Conservation (phyloP, 1,140 invertebrate species). For the Adelges cooleyi region DNA sequence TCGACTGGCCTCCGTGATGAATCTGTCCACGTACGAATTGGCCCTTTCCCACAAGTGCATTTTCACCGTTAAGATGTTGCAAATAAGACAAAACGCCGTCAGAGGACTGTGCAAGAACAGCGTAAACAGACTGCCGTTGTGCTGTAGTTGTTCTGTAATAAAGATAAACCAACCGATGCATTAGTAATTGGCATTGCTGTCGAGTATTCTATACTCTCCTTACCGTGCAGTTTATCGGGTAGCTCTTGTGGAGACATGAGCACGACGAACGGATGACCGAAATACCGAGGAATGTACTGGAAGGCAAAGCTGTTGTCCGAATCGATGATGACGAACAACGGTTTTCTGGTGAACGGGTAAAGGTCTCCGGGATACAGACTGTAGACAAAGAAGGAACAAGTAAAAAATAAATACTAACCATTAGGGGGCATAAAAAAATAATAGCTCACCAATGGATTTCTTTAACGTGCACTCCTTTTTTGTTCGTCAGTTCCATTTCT, state of each 20-base stretch:
- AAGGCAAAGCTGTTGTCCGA: conserved; percentile 92
- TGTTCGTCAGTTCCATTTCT: conserved; percentile 53
- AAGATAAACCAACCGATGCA: neutral
- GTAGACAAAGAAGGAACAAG: conserved; percentile 32
- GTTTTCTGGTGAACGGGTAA: conserved; percentile 54
- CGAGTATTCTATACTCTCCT: no score
- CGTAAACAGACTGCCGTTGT: conserved; percentile 87
- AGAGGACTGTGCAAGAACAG: conserved; percentile 89
- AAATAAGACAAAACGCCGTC: conserved; percentile 84
- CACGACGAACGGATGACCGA: conserved; percentile 88
- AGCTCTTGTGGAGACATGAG: conserved; percentile 88
- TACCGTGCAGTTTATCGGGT: conserved; percentile 71
- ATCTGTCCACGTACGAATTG: conserved; percentile 75
- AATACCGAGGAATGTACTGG: conserved; percentile 80
- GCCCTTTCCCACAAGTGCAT: conserved; percentile 83
- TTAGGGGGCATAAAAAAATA: no score
- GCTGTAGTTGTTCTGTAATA: conserved; percentile 41
- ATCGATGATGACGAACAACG: conserved; percentile 82
- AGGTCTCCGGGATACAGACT: conserved; percentile 86
- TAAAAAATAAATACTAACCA: neutral
- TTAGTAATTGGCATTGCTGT: no score
- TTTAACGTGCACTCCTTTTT: conserved; percentile 53
- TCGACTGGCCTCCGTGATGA: conserved; percentile 76
- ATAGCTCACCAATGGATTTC: conserved; percentile 58
- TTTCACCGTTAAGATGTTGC: conserved; percentile 73